phyloP scores from a whole-genome alignment of 1,140 invertebrate genomes.

The Drosophila bocki region DNA sequence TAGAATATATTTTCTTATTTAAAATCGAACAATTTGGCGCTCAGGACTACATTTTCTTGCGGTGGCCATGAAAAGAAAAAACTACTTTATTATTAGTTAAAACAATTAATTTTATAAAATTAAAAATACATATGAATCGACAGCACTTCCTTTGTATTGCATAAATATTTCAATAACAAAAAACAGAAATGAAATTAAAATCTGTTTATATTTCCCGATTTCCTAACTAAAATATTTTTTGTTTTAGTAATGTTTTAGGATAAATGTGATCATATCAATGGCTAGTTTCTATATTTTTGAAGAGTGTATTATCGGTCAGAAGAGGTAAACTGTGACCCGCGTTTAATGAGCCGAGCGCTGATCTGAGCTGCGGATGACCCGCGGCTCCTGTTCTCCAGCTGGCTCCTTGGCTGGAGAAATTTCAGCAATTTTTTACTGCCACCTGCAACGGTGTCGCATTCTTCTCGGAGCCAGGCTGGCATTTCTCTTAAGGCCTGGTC shows the following conservation, averaged over 20 bases:
- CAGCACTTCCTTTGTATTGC: not conserved
- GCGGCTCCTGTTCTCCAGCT: slow-evolving; percentile 21
- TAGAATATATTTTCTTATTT: not conserved
- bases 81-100: not conserved
- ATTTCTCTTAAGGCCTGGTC: slow-evolving; percentile 46
- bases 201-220: not conserved
- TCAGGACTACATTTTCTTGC: not conserved
- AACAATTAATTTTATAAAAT: not conserved
- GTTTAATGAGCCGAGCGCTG: slow-evolving; percentile 73
- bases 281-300: not conserved
- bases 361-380: slow-evolving; percentile 38
- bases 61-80: not conserved
- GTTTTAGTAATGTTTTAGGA: too few relatives aligned
- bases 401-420: slow-evolving; percentile 49
- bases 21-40: not conserved
- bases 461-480: slow-evolving; percentile 30
- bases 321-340: slow-evolving; percentile 55
- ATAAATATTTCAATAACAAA: not conserved
- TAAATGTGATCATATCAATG: too few relatives aligned
- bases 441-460: slow-evolving; percentile 73
- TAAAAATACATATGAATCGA: not conserved
- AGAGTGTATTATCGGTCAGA: slow-evolving; percentile 14
- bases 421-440: slow-evolving; percentile 80
- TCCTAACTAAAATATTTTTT: too few relatives aligned
- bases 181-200: not conserved